Percentiles rank a stretch among this genome's conserved stretches.
These are phyloP conservation scores for Shargacucullia verbasci DNA, from an alignment of 2,888 invertebrate species.

Conservation along the genomic window DNA sequence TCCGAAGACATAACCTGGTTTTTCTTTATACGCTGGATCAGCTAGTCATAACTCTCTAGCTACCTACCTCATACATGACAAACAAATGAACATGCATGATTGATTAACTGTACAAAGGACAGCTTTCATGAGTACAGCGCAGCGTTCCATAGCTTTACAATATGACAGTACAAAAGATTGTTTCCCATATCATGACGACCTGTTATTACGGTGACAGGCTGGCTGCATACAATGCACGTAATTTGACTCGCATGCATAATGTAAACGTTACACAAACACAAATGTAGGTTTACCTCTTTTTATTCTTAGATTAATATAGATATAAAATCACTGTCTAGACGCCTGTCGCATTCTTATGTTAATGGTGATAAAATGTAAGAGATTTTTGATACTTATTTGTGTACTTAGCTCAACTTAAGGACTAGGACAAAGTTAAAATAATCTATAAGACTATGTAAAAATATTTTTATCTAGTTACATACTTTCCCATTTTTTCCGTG, in stretches of 20 bases:
- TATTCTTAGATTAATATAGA: conserved; percentile 9
- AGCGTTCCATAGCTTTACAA: conserved; percentile 42
- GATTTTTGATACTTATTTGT: too few relatives aligned
- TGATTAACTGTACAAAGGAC: too few relatives aligned
- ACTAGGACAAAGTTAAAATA: too few relatives aligned
- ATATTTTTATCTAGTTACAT: too few relatives aligned
- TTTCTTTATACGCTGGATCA: too few relatives aligned
- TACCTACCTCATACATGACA: too few relatives aligned
- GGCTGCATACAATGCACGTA: conserved; percentile 42
- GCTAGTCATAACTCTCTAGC: too few relatives aligned
- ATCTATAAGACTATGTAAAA: too few relatives aligned
- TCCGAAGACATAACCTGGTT: too few relatives aligned
- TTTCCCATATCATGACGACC: conserved; percentile 57
- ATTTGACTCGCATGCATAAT: conserved; percentile 48
- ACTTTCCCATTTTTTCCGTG: too few relatives aligned
- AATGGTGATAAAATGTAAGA: background rate
- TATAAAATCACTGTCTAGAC: conserved; percentile 36
- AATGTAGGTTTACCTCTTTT: conserved; percentile 33
- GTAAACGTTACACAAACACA: conserved; percentile 19
- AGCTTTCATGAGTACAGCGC: background rate
- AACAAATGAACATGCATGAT: too few relatives aligned
- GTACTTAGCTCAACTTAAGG: too few relatives aligned
- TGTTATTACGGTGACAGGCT: conserved; percentile 48
- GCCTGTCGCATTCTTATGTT: background rate
- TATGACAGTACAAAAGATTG: conserved; percentile 33